Base-by-base conservation (phyloP, 23 tunicate genomes). In the Aplidium turbinatum region DNA sequence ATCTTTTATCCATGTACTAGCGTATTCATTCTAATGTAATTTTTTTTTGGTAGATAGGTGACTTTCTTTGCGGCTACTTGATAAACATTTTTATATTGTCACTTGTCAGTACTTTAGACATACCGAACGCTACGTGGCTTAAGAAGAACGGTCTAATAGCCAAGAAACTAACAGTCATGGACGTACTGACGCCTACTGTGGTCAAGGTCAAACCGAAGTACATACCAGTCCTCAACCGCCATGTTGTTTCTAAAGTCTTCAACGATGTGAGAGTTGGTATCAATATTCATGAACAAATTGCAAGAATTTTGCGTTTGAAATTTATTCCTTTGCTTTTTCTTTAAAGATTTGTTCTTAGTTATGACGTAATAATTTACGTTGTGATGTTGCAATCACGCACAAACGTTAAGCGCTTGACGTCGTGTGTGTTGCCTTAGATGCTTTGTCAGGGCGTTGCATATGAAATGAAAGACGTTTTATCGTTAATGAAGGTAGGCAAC, bases 181-280 rank as follows among this genome's bases (percentile, higher is more conserved):
- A 91, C 46, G 79, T 82, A 11, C 76, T 91, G 13, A 75, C 87
- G 1, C 83, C 86, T 47, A 91, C 91, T 27, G 71, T 79, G 48
- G 82, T 91, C 33, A 83, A 72, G 39, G 77, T 78, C 9, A 66
- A 51, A 28, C 84, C 85, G 31, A 91, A 84, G 50, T 91, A 84
- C 40, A 67, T 91, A 36, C 90, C 97, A 25, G 78, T 91, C 18
- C 77, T 91, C 1, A 40, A 91, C 55, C 57, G 72, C 9, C 74
- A 91, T 66, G 97, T 91, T 35, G 73, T 77, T 24, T 84, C 97
- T n/a, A 91, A 79, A 73, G 97, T 91, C 1, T 91, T 91, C 63
- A 76, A 84, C 36, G 97, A 91, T 28, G 97, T 91, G 48, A 90
- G 89, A 60, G 62, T 38, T 58, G 47, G n/a, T n/a, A n/a, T n/a